A percentile compares a stretch with the other conserved stretches of the same genome.
These are phyloP conservation scores for Sebastes ruberrimus DNA, from an alignment of 2,797 vertebrate species.

Conservation along the genomic window DNA sequence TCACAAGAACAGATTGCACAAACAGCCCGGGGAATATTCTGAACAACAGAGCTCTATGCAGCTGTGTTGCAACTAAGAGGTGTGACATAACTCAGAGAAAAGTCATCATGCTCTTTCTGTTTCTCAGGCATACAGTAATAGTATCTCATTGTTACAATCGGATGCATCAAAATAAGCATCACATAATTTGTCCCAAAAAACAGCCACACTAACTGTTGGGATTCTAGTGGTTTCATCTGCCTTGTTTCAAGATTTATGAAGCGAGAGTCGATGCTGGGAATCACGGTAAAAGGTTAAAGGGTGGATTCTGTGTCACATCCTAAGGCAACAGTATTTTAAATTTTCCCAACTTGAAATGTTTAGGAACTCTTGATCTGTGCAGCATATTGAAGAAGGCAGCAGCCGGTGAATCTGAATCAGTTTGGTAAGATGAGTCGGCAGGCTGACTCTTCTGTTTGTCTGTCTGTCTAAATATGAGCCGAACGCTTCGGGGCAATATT, in stretches of 20 bases:
- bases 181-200: not conserved
- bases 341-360: conserved; percentile 51
- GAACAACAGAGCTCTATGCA: conserved; percentile 33
- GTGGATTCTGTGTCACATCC: conserved; percentile 23
- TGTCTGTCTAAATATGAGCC: conserved; percentile 63
- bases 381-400: conserved; percentile 55
- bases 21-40: conserved; percentile 27
- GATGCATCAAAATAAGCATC: not conserved
- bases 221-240: not conserved
- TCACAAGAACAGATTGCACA: conserved; percentile 36
- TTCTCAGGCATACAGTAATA: not conserved
- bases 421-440: conserved; percentile 52
- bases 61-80: conserved; percentile 22
- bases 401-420: conserved; percentile 56
- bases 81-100: conserved; percentile 32
- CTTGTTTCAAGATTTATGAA: not conserved
- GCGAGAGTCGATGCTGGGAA: not conserved
- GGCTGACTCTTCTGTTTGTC: conserved; percentile 54
- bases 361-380: conserved; percentile 36
- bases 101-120: not conserved
- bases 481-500: conserved; percentile 44
- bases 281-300: conserved; percentile 12
- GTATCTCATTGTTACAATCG: not conserved
- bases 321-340: conserved; percentile 21
- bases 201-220: not conserved